Evolutionary conservation across 2,888 invertebrate species (phyloP), one percentile per base, ranked within the genome.

Genomic region (Drosophila nr. medialis): DNA sequence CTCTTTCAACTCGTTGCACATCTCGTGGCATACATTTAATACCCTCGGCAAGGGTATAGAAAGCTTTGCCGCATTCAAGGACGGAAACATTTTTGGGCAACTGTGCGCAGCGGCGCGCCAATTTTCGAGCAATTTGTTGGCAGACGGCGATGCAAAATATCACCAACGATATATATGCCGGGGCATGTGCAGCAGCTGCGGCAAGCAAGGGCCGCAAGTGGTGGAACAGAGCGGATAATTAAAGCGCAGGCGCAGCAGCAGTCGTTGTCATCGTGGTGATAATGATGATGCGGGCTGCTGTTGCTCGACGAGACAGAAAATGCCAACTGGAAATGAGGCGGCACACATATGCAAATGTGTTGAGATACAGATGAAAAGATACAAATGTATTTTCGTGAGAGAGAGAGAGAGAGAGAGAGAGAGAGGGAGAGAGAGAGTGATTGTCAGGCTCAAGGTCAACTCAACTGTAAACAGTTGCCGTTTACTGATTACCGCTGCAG

Each of bases 321-420:
- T 90, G 64, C 86, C 89, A 74, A 88, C 83, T 83, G 85, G 85
- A 86, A 90, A 86, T 90, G 89, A 90, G 84, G 89, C 90, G 75
- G 64, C 85, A 89, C 85, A 89, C 50, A 65, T 42, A 68, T 59
- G 61, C 75, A 80, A 74, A 70, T 72, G 58, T 42, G 40, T 36
- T 30, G 50, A 64, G 53, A 21, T 53, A 11, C 49, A 51, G 29
- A 61, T 62, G 24, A 21, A 45, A 45, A 8, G 34, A 58, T 59
- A 58, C 42, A 45, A 32, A 38, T 59, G 32, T 51, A 65, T 42
- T 32, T 49, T 24, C 15, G 8, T 38, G 50, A 6, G n/a, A 50
- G 29, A 32, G 32, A 24, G 56, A 10, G 48, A 49, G 27, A 29
- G 50, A 11, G n/a, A 30, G 29, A n/a, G 32, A 24, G 15, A 32